Base-by-base conservation (phyloP, 2,113 vertebrate genomes). In the Procavia capensis region DNA sequence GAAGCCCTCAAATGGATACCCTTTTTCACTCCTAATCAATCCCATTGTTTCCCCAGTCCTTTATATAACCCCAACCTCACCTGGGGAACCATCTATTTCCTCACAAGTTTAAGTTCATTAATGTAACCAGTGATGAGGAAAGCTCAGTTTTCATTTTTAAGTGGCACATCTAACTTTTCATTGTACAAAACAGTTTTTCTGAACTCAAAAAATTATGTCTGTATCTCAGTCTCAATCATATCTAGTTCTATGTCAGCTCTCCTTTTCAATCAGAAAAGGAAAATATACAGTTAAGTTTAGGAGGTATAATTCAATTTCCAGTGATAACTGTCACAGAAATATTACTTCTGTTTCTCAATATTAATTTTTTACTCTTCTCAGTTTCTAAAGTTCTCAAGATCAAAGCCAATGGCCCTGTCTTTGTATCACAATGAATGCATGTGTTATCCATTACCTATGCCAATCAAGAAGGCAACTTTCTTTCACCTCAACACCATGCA, bases 191-290 rank as follows among this genome's bases (percentile, higher is more conserved):
- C 63, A 74, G 43, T 59, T 43, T 41, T 91, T 81, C 39, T 88
- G 57, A 82, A 96, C 95, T 93, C 25, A 83, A 22, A 64, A 63
- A 88, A 63, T 76, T 54, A 43, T 27, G 9, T 59, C 63, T 80
- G 16, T 59, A 59, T 85, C 45, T 92, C 59, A 25, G 25, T 83
- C 31, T 79, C 29, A 86, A 34, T 81, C 19, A 70, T 87, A 83
- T 85, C 54, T 80, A 39, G 25, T 31, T 91, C 78, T 54, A n/a
- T 5, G 47, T 50, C 47, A 50, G 25, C 11, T 72, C 29, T 82
- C 43, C 9, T 81, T 39, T 97, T 85, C 31, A 70, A 6, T 79
- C 8, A 61, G 27, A 85, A 89, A 88, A 93, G 24, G 80, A 47
- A 61, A 70, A 13, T 36, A 59, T 20, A 34, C 5, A 79, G 78